These are phyloP conservation scores for Patiria miniata DNA, from an alignment of 35 echinoderm and acorn worm genomes.

Conservation along the genomic window DNA sequence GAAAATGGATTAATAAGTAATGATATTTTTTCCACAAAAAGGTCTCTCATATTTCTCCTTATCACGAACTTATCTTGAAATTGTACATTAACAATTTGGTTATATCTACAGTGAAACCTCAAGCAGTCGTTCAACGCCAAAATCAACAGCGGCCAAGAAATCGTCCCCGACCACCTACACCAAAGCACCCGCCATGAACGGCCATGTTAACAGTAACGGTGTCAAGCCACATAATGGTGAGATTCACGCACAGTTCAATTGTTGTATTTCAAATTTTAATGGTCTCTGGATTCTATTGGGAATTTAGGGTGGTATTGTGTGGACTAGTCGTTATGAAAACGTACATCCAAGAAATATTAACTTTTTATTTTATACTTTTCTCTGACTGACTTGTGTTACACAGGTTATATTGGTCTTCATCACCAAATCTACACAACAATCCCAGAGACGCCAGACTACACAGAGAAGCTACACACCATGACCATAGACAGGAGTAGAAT, in stretches of 20 bases:
- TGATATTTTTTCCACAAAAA: too few species aligned
- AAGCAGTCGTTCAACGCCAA: not conserved
- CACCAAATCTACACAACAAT: slow-evolving; percentile 57
- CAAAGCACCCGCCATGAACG: not conserved
- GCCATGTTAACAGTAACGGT: not conserved
- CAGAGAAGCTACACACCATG: slow-evolving; percentile 70
- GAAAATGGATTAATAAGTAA: too few species aligned
- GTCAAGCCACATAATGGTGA: slow-evolving; percentile 7
- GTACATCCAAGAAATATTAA: too few species aligned
- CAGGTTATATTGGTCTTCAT: slow-evolving; percentile 69
- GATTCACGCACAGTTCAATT: not conserved
- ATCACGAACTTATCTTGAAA: too few species aligned
- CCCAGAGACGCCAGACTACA: slow-evolving; percentile 70
- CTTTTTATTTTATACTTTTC: too few species aligned
- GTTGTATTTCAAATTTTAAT: too few species aligned
- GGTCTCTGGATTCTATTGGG: too few species aligned
- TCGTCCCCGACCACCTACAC: not conserved
- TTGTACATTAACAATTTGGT: too few species aligned
- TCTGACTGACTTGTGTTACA: too few species aligned
- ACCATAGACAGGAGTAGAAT: slow-evolving; percentile 78
- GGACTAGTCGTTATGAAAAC: too few species aligned
- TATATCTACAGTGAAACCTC: not conserved
- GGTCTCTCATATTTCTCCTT: too few species aligned
- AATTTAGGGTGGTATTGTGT: too few species aligned
- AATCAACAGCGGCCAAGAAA: not conserved